Percentiles rank a stretch among this genome's conserved stretches.
phyloP scores from a whole-genome alignment of 2,888 invertebrate genomes.

The Chymomyza procnemis region DNA sequence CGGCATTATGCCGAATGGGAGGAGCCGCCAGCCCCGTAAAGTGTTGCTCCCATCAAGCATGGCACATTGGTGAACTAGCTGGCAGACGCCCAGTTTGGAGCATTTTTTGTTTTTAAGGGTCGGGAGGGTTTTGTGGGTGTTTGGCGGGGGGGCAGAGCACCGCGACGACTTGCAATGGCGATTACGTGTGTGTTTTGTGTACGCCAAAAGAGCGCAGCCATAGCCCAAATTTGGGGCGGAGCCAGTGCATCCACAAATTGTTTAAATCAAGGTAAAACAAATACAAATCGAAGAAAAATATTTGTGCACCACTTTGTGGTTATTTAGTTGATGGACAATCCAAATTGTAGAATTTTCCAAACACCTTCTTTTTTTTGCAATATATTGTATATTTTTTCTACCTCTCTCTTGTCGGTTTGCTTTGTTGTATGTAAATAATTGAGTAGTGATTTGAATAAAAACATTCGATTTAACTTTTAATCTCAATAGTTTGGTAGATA shows the following conservation, averaged over 20 bases:
- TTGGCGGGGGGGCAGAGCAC: slow-evolving; percentile 19
- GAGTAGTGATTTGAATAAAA: slow-evolving; percentile 64
- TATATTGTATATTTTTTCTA: slow-evolving; percentile 23
- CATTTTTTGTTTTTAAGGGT: background rate
- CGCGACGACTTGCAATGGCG: background rate
- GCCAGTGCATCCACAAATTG: slow-evolving; percentile 39
- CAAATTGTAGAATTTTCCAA: background rate
- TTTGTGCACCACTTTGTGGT: slow-evolving; percentile 47
- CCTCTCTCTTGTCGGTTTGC: no score
- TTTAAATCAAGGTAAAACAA: slow-evolving; percentile 70
- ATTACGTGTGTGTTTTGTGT: slow-evolving; percentile 25
- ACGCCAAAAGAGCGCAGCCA: slow-evolving; percentile 48
- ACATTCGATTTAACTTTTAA: slow-evolving; percentile 39
- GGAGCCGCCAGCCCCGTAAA: slow-evolving; percentile 48
- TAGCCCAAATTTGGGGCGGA: slow-evolving; percentile 58
- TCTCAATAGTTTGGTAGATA: background rate
- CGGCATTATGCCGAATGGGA: slow-evolving; percentile 48
- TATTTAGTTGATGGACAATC: slow-evolving; percentile 24
- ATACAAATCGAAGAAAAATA: slow-evolving; percentile 70
- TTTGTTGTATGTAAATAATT: slow-evolving; percentile 57
- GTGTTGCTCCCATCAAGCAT: slow-evolving; percentile 17
- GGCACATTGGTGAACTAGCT: slow-evolving; percentile 35
- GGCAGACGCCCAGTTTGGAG: background rate
- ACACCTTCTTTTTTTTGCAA: no score
- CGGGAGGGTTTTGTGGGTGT: background rate